Percentiles rank a stretch among this genome's conserved stretches.
Evolutionary conservation across 2,113 vertebrate genomes (phyloP).

Genomic region (Gobio gobio): DNA sequence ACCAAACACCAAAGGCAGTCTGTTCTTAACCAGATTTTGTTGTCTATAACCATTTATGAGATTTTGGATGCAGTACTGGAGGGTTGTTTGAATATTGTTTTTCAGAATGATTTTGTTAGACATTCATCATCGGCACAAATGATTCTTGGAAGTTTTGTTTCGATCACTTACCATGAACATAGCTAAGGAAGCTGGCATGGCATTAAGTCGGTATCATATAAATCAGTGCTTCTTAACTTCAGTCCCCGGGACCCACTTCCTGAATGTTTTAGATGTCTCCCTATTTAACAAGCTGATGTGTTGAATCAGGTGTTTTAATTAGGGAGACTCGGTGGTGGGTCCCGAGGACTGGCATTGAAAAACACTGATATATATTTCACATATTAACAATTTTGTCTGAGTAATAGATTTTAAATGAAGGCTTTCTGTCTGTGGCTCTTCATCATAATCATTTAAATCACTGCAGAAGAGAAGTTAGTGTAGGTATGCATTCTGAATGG

Average conservation of each 20-base stretch:
- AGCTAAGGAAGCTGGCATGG: no score
- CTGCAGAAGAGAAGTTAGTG: no score
- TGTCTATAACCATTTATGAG: constrained; percentile 48
- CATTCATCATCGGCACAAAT: neutral
- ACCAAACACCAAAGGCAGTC: constrained; percentile 51
- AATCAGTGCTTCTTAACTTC: neutral
- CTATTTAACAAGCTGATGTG: neutral
- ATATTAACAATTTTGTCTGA: neutral
- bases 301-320: neutral
- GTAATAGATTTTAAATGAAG: neutral
- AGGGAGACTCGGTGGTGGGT: neutral
- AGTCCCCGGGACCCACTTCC: neutral
- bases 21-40: constrained; percentile 38
- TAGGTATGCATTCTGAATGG: neutral
- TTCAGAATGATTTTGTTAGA: neutral
- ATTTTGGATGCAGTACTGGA: constrained; percentile 34
- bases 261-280: neutral
- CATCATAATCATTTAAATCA: neutral
- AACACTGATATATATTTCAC: neutral
- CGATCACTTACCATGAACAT: neutral
- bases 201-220: neutral
- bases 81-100: neutral
- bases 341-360: no score
- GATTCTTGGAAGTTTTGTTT: neutral
- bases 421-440: neutral